These are phyloP conservation scores for Australoheros scitulus DNA, from an alignment of 2,113 vertebrate species.

Conservation along the genomic window DNA sequence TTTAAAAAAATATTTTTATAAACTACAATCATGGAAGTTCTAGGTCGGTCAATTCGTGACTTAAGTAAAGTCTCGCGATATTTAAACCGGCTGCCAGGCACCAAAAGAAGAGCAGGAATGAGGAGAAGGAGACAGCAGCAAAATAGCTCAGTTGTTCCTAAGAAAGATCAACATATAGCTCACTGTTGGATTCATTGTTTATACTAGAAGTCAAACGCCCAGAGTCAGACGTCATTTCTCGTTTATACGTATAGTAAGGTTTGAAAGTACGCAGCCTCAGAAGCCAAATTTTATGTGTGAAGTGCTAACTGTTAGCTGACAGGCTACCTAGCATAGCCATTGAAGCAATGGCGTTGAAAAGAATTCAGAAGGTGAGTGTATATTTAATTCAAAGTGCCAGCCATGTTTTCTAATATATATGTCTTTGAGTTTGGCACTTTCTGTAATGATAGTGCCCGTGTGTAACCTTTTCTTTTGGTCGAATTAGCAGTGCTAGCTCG, in stretches of 20 bases:
- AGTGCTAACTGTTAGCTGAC: slow-evolving; percentile 72
- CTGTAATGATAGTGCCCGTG: accelerated
- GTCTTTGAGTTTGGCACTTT: accelerated
- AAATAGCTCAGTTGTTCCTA: slow-evolving; percentile 41
- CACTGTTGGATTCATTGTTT: slow-evolving; percentile 2
- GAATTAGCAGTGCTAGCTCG: background rate
- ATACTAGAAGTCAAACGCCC: slow-evolving; percentile 2
- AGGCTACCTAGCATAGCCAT: slow-evolving; percentile 75
- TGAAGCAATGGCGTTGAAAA: slow-evolving; percentile 85
- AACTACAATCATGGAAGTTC: background rate
- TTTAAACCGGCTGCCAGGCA: slow-evolving; percentile 26
- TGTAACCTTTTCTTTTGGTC: background rate
- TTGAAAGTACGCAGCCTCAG: slow-evolving; percentile 49
- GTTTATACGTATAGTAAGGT: slow-evolving; percentile 28
- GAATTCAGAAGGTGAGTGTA: slow-evolving; percentile 86
- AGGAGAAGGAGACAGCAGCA: slow-evolving; percentile 42
- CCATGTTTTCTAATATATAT: background rate
- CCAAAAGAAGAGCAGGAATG: slow-evolving; percentile 56
- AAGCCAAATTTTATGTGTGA: slow-evolving; percentile 71
- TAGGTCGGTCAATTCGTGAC: background rate
- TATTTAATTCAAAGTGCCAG: slow-evolving; percentile 25
- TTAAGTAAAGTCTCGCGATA: slow-evolving; percentile 72
- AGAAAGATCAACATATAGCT: slow-evolving; percentile 24
- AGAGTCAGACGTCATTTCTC: slow-evolving; percentile 9
- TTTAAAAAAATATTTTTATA: too few species aligned